These are phyloP conservation scores for Platygyra sinensis DNA, from an alignment of 64 coral and sea anemone genomes.

Conservation along the genomic window DNA sequence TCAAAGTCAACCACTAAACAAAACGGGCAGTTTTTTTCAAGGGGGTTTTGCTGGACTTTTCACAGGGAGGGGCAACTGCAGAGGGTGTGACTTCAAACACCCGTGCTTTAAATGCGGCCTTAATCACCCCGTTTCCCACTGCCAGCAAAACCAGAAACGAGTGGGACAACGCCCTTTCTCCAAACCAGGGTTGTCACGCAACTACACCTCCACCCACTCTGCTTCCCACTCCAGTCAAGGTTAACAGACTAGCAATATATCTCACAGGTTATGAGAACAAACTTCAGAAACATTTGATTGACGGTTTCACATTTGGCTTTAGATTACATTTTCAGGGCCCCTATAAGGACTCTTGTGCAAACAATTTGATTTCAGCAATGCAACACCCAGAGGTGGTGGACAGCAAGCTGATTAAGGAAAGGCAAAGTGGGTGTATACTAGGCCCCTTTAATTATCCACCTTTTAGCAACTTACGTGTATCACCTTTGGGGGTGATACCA, in stretches of 20 bases:
- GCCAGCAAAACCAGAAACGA: background rate
- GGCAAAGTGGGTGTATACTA: background rate
- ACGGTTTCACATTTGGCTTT: slow-evolving; percentile 18
- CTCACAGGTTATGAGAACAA: background rate
- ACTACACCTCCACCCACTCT: background rate
- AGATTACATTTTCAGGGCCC: slow-evolving; percentile 22
- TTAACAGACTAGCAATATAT: slow-evolving; percentile 3
- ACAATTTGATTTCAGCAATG: too few relatives aligned
- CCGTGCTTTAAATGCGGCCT: slow-evolving; percentile 15
- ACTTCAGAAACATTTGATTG: background rate
- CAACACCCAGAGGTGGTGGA: too few relatives aligned
- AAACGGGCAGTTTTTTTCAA: background rate
- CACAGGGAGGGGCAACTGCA: background rate
- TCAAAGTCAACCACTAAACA: background rate
- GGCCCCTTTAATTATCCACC: slow-evolving; percentile 7
- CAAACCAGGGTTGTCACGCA: background rate
- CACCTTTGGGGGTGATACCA: slow-evolving; percentile 22
- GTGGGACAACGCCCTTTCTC: too few relatives aligned
- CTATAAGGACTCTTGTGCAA: background rate
- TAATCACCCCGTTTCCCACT: background rate
- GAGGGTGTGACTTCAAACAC: slow-evolving; percentile 23
- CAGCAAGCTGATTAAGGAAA: background rate
- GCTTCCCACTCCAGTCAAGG: slow-evolving; percentile 36
- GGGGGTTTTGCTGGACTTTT: slow-evolving; percentile 34
- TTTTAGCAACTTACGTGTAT: background rate